Base-by-base conservation (phyloP, 1,140 invertebrate genomes). In the Aleiodes sp. region DNA sequence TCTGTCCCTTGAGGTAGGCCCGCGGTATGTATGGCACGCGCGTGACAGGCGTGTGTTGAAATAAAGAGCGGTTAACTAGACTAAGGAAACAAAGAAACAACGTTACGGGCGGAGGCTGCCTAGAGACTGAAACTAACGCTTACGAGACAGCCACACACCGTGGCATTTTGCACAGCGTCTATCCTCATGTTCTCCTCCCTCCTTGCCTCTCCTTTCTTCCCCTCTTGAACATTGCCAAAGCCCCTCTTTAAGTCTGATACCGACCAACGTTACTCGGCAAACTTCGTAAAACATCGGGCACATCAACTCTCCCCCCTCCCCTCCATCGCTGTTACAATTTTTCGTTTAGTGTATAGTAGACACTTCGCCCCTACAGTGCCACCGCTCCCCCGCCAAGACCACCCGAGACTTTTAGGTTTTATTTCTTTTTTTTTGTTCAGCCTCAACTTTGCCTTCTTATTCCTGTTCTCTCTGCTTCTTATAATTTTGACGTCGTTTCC, bases 51-150 rank as follows among this genome's bases (percentile, higher is more conserved):
- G 70, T 76, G 24, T 66, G n/a, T 52, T 59, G 62, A 77, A 80
- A 79, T 79, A 80, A 78, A 82, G 74, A 75, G 73, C 26, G 76
- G 71, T 80, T 81, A 82, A 83, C 82, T 83, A 85, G 78, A 79
- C 79, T 82, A 83, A 81, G 76, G 77, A 85, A 86, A 83, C 77
- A 86, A 84, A 81, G 76, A 84, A 83, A 82, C 78, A 69, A 76
- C 79, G 74, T 78, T 73, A 77, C 78, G 78, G 79, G 79, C 80
- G 84, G 81, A 80, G 82, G 80, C 82, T 81, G 76, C 77, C 78
- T 83, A 80, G 72, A 81, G 79, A 85, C 84, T 85, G 75, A 74
- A 68, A n/a, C n/a, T n/a, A n/a, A n/a, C n/a, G n/a, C n/a, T n/a
- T n/a, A n/a, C n/a, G n/a, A n/a, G n/a, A n/a, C n/a, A n/a, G n/a